Conservation (phyloP, 2,888 invertebrate species). For the Chirona hameri region DNA sequence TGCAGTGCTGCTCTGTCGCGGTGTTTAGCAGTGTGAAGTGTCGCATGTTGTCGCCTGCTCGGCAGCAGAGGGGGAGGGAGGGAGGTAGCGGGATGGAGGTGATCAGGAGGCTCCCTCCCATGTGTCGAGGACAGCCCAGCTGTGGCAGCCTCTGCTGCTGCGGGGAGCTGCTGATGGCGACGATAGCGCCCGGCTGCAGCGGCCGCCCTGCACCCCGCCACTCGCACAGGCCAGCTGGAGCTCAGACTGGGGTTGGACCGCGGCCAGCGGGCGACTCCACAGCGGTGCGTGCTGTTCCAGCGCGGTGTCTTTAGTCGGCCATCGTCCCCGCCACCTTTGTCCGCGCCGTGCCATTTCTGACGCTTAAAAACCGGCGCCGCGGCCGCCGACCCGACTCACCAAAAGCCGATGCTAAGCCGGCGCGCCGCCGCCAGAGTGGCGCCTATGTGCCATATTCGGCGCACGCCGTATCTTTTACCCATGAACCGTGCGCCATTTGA, state of each 20-base stretch:
- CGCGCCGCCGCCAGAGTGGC: neutral
- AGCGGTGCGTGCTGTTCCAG: neutral
- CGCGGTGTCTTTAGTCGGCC: neutral
- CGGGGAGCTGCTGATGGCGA: no score
- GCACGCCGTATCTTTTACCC: constrained; percentile 9
- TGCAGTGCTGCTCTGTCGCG: no score
- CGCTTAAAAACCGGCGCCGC: neutral
- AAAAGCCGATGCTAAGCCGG: constrained; percentile 13
- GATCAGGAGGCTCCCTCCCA: no score
- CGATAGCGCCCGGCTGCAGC: no score
- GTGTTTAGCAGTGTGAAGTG: no score
- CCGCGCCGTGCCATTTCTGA: neutral
- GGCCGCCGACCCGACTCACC: neutral
- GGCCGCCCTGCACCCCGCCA: neutral
- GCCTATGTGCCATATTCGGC: neutral
- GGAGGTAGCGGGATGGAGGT: no score
- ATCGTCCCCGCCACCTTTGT: neutral
- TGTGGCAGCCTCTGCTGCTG: neutral
- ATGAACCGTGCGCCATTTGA: neutral
- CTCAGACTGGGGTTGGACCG: no score
- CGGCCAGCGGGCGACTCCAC: neutral
- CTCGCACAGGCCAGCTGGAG: neutral
- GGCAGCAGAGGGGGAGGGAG: no score
- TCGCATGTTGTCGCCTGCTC: no score
- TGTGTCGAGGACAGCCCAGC: neutral